Conservation (phyloP, 2,113 vertebrate genomes). For the Merops nubicus region DNA sequence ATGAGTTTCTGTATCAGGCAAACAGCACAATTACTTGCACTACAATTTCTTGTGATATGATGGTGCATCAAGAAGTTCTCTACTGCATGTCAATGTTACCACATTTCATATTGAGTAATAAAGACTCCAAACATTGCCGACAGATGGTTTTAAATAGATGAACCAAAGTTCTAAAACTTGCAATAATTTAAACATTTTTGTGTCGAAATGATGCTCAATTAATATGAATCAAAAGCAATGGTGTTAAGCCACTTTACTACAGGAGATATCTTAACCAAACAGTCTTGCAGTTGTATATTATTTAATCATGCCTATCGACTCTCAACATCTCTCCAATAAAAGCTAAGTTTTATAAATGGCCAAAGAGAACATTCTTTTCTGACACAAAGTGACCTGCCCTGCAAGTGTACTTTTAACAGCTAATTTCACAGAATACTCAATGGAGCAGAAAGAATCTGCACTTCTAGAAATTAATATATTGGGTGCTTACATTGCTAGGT, state of each 20-base stretch:
- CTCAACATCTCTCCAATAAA: not conserved
- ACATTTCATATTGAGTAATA: not conserved
- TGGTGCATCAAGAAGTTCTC: not conserved
- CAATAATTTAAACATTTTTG: not conserved
- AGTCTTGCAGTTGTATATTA: not conserved
- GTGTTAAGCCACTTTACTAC: not conserved
- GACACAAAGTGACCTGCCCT: not conserved
- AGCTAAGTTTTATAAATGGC: not conserved
- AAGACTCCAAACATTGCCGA: not conserved
- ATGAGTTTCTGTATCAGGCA: not conserved
- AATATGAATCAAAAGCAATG: not conserved
- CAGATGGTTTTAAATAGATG: not conserved
- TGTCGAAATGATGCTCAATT: not conserved
- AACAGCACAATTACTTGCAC: not conserved
- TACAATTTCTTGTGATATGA: not conserved
- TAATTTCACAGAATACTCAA: constrained; percentile 51
- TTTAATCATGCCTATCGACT: not conserved
- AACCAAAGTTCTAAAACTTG: not conserved
- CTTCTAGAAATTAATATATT: constrained; percentile 52
- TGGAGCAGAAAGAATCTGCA: constrained; percentile 35
- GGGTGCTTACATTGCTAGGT: constrained; percentile 46
- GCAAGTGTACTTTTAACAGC: constrained; percentile 10
- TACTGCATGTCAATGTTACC: not conserved
- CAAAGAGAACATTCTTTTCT: not conserved
- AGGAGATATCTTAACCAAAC: not conserved